Base-by-base conservation (phyloP, 1,140 invertebrate genomes). In the Tenebrio molitor region DNA sequence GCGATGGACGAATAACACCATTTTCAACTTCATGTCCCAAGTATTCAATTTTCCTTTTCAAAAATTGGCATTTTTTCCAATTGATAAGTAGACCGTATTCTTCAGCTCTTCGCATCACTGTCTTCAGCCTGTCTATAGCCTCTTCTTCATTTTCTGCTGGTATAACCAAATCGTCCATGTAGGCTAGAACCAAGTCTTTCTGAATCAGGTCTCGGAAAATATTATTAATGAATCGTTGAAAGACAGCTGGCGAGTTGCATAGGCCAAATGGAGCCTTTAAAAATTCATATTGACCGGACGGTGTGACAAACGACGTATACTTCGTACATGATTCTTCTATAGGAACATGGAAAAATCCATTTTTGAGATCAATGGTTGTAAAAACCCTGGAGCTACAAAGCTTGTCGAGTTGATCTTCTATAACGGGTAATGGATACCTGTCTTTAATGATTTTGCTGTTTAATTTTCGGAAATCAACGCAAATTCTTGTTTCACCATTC, bases 401-500 rank as follows among this genome's bases (percentile, higher is more conserved):
- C 66, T 44, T 41, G 69, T 78, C 74, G 1, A 78, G 23, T 39
- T 62, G 67, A 42, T 79, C 76, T 12, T 78, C n/a, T 14, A 80
- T 81, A 53, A 76, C 42, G 8, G 74, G 76, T 17, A 80, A 42
- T 3, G 77, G 78, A 75, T 70, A 84, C n/a, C 74, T 69, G 53
- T 83, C 74, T 75, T 80, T 77, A 16, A 78, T 44, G 19, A 81
- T 78, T 21, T 64, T 73, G 34, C 77, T 74, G 72, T 88, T 88
- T 0, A 88, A 46, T 29, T 69, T 58, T 7, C 86, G 72, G 73
- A 84, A 88, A 74, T 89, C 86, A 2, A 86, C 74, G 78, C 86
- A 89, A 8, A 88, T 80, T 39, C 87, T 46, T 2, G 74, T 66
- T 1, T 14, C 0, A 10, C 74, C 72, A 70, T 71, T 25, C 71